Percentiles rank a stretch among this genome's conserved stretches.
Evolutionary conservation across 2,888 invertebrate genomes (phyloP).

Genomic region (Eilema caniola): DNA sequence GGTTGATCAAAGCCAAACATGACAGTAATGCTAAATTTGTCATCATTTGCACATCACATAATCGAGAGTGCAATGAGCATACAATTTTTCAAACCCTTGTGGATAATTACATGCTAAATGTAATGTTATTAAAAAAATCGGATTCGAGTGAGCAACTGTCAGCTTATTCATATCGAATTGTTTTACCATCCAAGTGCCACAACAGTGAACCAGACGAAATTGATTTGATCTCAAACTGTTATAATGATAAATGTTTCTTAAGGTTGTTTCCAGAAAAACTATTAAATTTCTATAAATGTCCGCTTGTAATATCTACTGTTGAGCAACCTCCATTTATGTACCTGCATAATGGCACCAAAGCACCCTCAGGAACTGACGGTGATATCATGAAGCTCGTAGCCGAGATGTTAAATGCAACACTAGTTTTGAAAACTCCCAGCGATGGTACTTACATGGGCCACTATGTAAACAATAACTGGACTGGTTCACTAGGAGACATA

Average conservation of each 20-base stretch:
- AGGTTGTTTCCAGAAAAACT: constrained; percentile 58
- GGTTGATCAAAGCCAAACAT: constrained; percentile 56
- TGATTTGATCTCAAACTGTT: constrained; percentile 50
- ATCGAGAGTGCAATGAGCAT: constrained; percentile 58
- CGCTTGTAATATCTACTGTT: constrained; percentile 63
- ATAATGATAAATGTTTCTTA: constrained; percentile 55
- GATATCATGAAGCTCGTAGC: constrained; percentile 63
- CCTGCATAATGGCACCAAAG: constrained; percentile 54
- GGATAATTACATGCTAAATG: constrained; percentile 56
- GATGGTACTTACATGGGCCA: constrained; percentile 55
- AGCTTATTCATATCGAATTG: constrained; percentile 54
- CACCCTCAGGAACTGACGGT: constrained; percentile 64
- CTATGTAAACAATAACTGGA: constrained; percentile 65
- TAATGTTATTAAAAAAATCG: constrained; percentile 57
- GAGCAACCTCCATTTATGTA: constrained; percentile 72
- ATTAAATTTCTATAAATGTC: constrained; percentile 61
- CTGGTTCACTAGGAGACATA: constrained; percentile 70
- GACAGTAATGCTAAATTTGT: constrained; percentile 65
- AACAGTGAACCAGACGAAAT: constrained; percentile 56
- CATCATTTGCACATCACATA: constrained; percentile 57
- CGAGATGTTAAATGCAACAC: constrained; percentile 63
- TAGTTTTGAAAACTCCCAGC: constrained; percentile 58
- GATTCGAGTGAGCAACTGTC: constrained; percentile 39
- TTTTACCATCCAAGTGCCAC: constrained; percentile 56
- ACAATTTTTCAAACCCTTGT: constrained; percentile 58